Evolutionary conservation across 2,797 vertebrate species (phyloP).

Genomic region (Sebastolobus altivelis): DNA sequence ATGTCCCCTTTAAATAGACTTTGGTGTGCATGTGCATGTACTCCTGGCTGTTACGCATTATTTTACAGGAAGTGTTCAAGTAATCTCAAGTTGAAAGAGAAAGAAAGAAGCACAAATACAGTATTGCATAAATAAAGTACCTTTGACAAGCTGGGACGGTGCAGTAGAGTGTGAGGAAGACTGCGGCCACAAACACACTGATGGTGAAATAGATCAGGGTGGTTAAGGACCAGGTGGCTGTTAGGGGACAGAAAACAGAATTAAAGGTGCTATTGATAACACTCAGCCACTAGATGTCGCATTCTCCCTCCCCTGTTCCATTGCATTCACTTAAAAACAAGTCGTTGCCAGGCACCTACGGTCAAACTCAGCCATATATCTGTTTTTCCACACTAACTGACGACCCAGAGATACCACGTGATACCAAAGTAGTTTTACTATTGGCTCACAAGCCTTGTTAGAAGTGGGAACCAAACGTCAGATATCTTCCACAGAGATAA

Average conservation of each 20-base stretch:
- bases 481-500: no score
- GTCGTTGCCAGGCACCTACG: no score
- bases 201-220: constrained; percentile 62
- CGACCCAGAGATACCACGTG: no score
- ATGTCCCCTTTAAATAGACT: not conserved
- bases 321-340: no score
- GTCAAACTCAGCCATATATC: no score
- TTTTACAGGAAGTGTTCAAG: not conserved
- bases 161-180: constrained; percentile 70
- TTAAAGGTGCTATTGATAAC: not conserved
- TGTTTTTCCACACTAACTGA: no score
- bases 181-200: constrained; percentile 14
- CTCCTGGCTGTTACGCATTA: not conserved
- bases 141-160: constrained; percentile 75
- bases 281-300: no score
- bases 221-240: constrained; percentile 59
- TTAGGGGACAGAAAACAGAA: constrained; percentile 9
- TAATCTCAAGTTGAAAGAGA: no score
- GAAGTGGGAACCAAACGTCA: no score
- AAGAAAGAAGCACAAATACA: not conserved
- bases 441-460: no score
- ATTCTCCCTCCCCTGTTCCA: no score
- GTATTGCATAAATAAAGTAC: constrained; percentile 26
- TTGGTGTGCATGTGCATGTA: not conserved
- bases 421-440: no score